These are phyloP conservation scores for Himantopus leucocephalus DNA, from an alignment of 2,113 vertebrate genomes.

Conservation along the genomic window DNA sequence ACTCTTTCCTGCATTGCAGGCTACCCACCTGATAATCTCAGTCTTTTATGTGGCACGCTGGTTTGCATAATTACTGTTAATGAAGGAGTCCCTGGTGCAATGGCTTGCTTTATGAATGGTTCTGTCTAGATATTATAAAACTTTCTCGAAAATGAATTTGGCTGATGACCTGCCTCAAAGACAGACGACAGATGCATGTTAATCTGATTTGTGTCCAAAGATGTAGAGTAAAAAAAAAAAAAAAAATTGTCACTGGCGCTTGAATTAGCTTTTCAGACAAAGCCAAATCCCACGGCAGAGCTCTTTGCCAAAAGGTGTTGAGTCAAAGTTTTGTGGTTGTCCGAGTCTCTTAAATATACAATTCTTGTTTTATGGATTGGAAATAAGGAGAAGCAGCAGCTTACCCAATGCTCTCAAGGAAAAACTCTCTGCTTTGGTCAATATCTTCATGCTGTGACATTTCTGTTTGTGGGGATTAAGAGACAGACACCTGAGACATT, in stretches of 20 bases:
- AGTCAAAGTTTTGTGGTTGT: neutral
- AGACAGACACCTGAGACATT: neutral
- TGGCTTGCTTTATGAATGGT: neutral
- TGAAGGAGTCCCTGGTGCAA: neutral
- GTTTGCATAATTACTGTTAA: constrained; percentile 21
- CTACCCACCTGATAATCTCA: neutral
- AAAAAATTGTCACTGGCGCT: neutral
- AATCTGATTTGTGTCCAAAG: neutral
- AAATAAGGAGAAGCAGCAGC: neutral
- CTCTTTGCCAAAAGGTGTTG: neutral
- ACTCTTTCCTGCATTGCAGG: neutral
- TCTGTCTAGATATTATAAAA: neutral
- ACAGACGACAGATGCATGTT: neutral
- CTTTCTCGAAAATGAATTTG: neutral
- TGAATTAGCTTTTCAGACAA: neutral
- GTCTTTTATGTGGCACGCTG: neutral
- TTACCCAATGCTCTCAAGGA: neutral
- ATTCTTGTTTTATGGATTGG: neutral
- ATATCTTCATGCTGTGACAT: neutral
- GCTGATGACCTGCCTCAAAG: neutral
- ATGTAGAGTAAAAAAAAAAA: neutral
- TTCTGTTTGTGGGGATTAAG: neutral
- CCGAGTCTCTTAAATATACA: neutral
- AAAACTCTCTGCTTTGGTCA: neutral
- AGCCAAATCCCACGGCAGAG: neutral